Conservation (phyloP, 2,888 invertebrate genomes). For the Caenorhabditis sp. region DNA sequence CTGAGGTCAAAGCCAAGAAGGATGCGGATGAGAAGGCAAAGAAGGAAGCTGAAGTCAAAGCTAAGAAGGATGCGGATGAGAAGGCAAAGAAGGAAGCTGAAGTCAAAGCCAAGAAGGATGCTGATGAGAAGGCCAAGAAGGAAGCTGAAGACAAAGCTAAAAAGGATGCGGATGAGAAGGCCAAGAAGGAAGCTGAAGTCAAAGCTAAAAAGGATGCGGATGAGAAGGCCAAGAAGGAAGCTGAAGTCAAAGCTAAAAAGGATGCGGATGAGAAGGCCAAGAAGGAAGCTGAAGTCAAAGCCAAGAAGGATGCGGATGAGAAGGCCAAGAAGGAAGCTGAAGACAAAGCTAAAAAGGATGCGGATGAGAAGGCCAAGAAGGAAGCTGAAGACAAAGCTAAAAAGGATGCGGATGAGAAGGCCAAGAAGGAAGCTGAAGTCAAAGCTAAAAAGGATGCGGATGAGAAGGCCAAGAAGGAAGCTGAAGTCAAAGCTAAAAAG, state of each 20-base stretch:
- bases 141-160: slow-evolving; percentile 3
- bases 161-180: slow-evolving; percentile 3
- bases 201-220: background rate
- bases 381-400: slow-evolving; percentile 7
- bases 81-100: slow-evolving; percentile 15
- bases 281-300: slow-evolving; percentile 12
- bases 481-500: background rate
- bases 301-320: background rate
- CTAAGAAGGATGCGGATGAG: slow-evolving; percentile 13
- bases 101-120: slow-evolving; percentile 11
- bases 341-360: background rate
- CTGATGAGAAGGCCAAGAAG: slow-evolving; percentile 10
- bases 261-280: slow-evolving; percentile 10
- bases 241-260: slow-evolving; percentile 7
- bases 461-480: background rate
- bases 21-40: slow-evolving; percentile 7
- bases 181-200: background rate
- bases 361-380: slow-evolving; percentile 9
- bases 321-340: slow-evolving; percentile 7
- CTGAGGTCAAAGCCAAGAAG: slow-evolving; percentile 15
- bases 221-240: background rate
- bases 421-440: slow-evolving; percentile 10
- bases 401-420: slow-evolving; percentile 6
- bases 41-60: slow-evolving; percentile 21
- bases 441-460: slow-evolving; percentile 6